Percentiles rank a stretch among this genome's conserved stretches.
Evolutionary conservation across 2,797 vertebrate genomes (phyloP).

Genomic region (Falco biarmicus): DNA sequence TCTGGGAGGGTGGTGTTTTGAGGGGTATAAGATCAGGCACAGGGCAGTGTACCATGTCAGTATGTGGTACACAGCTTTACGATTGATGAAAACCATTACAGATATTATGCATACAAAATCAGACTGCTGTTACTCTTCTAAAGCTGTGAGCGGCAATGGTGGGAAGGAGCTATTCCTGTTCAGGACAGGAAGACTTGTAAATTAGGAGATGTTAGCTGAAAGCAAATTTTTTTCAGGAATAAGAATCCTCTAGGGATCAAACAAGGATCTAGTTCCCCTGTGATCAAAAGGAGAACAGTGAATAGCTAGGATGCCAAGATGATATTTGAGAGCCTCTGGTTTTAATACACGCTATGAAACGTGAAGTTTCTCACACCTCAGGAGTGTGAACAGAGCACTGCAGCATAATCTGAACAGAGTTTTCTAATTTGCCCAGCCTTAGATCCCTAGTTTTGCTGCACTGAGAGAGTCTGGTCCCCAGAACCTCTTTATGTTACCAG

Average conservation of each 20-base stretch:
- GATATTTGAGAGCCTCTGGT: neutral
- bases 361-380: neutral
- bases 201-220: neutral
- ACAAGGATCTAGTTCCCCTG: neutral
- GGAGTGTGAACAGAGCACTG: neutral
- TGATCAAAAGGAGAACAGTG: neutral
- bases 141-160: neutral
- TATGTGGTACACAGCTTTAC: neutral
- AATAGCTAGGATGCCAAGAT: neutral
- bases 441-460: neutral
- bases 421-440: neutral
- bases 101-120: neutral
- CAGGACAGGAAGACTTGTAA: neutral
- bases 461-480: neutral
- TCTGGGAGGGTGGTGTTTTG: neutral
- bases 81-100: neutral
- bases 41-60: rapidly evolving
- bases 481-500: neutral
- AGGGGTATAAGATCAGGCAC: neutral
- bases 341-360: neutral
- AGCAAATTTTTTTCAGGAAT: neutral
- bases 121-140: neutral
- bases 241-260: neutral
- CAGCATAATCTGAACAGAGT: neutral
- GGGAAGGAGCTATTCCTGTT: neutral